phyloP scores from a whole-genome alignment of 1,140 invertebrate species.

The Vanessa atalanta region DNA sequence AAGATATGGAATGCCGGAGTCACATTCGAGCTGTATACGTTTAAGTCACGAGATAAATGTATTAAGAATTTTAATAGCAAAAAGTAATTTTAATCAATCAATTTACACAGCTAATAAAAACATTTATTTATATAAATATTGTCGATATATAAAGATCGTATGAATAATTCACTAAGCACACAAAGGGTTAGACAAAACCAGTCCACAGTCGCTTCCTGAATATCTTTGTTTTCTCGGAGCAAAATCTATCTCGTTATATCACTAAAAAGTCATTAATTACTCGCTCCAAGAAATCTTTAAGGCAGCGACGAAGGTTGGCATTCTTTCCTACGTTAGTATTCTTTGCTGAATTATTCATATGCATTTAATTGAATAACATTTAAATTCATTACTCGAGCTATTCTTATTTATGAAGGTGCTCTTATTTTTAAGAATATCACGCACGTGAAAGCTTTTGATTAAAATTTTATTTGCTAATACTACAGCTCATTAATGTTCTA shows the following conservation, averaged over 20 bases:
- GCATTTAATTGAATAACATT: constrained; percentile 78
- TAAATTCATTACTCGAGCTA: constrained; percentile 69
- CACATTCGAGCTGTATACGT: not conserved
- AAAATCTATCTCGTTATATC: constrained; percentile 41
- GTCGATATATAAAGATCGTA: constrained; percentile 19
- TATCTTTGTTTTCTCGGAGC: constrained; percentile 37
- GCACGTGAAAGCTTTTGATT: not conserved
- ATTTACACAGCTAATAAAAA: constrained; percentile 14
- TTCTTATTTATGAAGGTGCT: constrained; percentile 46
- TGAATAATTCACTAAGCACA: constrained; percentile 25
- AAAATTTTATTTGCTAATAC: not conserved
- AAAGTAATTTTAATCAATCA: constrained; percentile 25
- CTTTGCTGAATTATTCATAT: constrained; percentile 73
- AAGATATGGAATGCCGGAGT: not conserved
- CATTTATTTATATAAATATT: constrained; percentile 1
- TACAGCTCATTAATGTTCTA: too few relatives aligned
- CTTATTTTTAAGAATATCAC: constrained; percentile 15
- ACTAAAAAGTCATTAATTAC: constrained; percentile 63
- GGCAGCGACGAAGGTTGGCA: constrained; percentile 54
- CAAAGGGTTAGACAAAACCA: constrained; percentile 22
- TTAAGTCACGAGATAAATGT: not conserved
- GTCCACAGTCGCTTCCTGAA: constrained; percentile 33
- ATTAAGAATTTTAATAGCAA: constrained; percentile 13
- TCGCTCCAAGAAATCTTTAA: constrained; percentile 47
- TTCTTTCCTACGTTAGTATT: constrained; percentile 70